Evolutionary conservation across 2,113 vertebrate species (phyloP).

Genomic region (Thryonomys swinderianus): DNA sequence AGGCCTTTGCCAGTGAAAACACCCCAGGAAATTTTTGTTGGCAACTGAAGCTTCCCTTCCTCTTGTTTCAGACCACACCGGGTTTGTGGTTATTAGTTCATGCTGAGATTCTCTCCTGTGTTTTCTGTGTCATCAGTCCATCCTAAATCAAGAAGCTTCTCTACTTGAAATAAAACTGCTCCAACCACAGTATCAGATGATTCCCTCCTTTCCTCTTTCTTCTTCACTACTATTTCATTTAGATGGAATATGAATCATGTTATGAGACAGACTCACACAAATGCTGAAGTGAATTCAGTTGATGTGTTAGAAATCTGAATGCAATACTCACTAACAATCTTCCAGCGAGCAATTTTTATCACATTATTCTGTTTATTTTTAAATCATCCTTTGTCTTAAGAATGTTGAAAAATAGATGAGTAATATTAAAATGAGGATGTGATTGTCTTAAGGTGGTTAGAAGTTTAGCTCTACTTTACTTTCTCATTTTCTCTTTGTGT

Average conservation of each 20-base stretch:
- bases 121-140: conserved; percentile 57
- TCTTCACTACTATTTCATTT: not conserved
- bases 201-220: not conserved
- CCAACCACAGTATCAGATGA: not conserved
- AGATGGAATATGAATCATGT: not conserved
- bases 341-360: conserved; percentile 19
- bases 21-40: not conserved
- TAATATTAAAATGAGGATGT: not conserved
- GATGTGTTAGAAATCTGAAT: not conserved
- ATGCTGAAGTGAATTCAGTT: not conserved
- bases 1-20: not conserved
- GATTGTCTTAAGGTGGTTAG: not conserved
- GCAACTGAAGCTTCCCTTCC: not conserved
- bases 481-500: not conserved
- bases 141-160: not conserved
- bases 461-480: not conserved
- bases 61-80: not conserved
- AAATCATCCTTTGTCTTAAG: conserved; percentile 17
- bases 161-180: not conserved
- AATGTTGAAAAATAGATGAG: conserved; percentile 15
- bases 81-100: conserved; percentile 22
- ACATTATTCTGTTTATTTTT: not conserved
- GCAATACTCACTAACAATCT: not conserved
- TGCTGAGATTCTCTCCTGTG: not conserved
- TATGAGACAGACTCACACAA: not conserved